Base-by-base conservation (phyloP, 2,797 vertebrate genomes). In the Sphenodon punctatus region DNA sequence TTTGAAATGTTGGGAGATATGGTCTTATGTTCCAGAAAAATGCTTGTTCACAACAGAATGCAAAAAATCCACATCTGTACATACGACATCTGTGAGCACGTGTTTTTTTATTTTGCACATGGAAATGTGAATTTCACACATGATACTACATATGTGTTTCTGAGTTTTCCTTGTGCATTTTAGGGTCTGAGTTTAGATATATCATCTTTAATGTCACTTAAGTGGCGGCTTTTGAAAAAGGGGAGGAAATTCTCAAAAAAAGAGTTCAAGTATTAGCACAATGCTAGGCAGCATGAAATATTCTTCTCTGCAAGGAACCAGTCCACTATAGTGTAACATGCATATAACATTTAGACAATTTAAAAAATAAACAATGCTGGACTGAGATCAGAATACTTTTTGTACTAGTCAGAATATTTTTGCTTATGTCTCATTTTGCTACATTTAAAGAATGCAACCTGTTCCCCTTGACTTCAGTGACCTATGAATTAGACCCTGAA, bases 381-480 rank as follows among this genome's bases (percentile, higher is more conserved):
- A 14, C 43, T 43, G 43, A 43, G 42, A 48, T n/a, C n/a, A n/a
- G n/a, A n/a, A n/a, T n/a, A n/a, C n/a, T n/a, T n/a, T n/a, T n/a
- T n/a, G n/a, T n/a, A n/a, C n/a, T n/a, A n/a, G n/a, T n/a, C 16
- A 66, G 70, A 69, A 11, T 9, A 15, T 56, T 41, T 12, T 41
- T 68, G 27, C 42, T 66, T 0, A 0, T 70, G 75, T 66, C 73
- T 10, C 20, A 4, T 11, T 76, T 88, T 71, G n/a, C n/a, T n/a
- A n/a, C n/a, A n/a, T n/a, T n/a, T n/a, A n/a, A 68, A 53, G 23
- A 10, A 66, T 56, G 46, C 14, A 38, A 39, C 36, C 3, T 88
- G 58, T 13, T n/a, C 25, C 10, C 36, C 42, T 56, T 0, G 3
- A 61, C 25, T 71, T 69, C 30, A 67, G 0, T 0, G 0, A 63